Conservation (phyloP, 1,140 invertebrate genomes). For the Lordiphosa mommai region DNA sequence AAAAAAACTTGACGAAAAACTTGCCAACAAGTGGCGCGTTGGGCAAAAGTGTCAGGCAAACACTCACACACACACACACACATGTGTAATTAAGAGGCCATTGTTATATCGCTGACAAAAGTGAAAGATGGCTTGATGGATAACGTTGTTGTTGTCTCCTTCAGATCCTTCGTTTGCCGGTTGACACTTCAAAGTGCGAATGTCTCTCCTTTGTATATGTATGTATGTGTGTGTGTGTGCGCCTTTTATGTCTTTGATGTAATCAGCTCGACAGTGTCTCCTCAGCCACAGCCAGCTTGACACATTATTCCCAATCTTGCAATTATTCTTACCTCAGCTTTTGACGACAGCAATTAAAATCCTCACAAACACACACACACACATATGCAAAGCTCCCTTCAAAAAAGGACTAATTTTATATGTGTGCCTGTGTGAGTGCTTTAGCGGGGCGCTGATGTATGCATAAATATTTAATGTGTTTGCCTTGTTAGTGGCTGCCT, state of each 20-base stretch:
- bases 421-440: slow-evolving; percentile 10
- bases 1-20: slow-evolving; percentile 31
- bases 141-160: slow-evolving; percentile 41
- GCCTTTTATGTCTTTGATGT: slow-evolving; percentile 53
- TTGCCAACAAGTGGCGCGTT: slow-evolving; percentile 42
- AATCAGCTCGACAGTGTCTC: slow-evolving; percentile 49
- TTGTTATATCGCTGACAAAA: slow-evolving; percentile 79
- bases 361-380: slow-evolving; percentile 19
- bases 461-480: slow-evolving; percentile 77
- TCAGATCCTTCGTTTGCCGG: slow-evolving; percentile 45
- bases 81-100: slow-evolving; percentile 79
- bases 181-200: slow-evolving; percentile 77
- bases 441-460: slow-evolving; percentile 40
- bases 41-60: slow-evolving; percentile 71
- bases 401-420: slow-evolving; percentile 45
- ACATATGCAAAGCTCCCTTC: slow-evolving; percentile 18
- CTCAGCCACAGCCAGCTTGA: slow-evolving; percentile 36
- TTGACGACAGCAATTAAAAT: slow-evolving; percentile 73
- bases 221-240: slow-evolving; percentile 17
- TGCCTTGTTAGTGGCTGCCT: slow-evolving; percentile 74
- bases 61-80: slow-evolving; percentile 35
- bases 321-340: slow-evolving; percentile 78
- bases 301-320: slow-evolving; percentile 76
- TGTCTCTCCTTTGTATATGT: slow-evolving; percentile 15
- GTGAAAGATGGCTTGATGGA: slow-evolving; percentile 78